Evolutionary conservation across 2,113 vertebrate genomes (phyloP).

Genomic region (Muntiacus muntjak): DNA sequence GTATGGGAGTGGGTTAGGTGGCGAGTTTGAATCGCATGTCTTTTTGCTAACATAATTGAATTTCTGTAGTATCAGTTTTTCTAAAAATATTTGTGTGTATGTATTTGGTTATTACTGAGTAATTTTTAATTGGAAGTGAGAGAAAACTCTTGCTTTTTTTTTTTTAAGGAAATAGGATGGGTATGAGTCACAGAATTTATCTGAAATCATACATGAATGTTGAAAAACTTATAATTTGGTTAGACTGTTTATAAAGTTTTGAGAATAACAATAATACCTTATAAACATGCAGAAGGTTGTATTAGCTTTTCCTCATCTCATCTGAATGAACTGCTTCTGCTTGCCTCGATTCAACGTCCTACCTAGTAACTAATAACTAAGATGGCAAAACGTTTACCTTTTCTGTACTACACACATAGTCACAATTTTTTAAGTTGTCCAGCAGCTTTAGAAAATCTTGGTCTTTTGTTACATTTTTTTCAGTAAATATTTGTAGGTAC

Average conservation of each 20-base stretch:
- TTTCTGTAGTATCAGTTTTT: background rate
- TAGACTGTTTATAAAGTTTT: background rate
- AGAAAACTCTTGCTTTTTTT: background rate
- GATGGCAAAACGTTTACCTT: background rate
- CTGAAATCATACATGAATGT: background rate
- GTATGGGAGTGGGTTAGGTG: background rate
- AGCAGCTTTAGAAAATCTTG: background rate
- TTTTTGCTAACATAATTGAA: background rate
- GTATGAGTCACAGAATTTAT: background rate
- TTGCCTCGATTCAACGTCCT: background rate
- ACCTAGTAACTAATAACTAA: background rate
- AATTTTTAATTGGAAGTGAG: background rate
- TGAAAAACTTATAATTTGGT: background rate
- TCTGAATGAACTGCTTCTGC: background rate
- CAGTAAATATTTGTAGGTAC: background rate
- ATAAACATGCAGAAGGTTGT: background rate
- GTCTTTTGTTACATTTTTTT: background rate
- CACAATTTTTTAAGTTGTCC: background rate
- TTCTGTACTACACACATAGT: background rate
- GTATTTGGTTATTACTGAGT: background rate
- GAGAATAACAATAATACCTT: background rate
- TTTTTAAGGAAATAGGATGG: background rate
- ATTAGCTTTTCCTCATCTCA: background rate
- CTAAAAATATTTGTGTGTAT: background rate
- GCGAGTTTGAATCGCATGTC: background rate